Conservation (phyloP, 2,888 invertebrate genomes). For the Spilarctia lutea region DNA sequence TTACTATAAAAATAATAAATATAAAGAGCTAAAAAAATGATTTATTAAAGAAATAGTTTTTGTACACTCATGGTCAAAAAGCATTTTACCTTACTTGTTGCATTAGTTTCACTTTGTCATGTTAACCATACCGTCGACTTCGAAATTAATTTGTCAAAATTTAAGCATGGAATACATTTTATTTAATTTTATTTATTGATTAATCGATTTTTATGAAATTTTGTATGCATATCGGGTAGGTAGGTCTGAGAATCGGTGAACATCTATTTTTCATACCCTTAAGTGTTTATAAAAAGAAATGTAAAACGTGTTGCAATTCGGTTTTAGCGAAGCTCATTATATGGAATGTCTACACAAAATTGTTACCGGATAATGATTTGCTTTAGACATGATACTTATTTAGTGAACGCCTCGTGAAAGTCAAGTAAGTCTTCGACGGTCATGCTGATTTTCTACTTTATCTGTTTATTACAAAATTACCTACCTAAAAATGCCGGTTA, state of each 20-base stretch:
- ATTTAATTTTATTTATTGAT: no score
- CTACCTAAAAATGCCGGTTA: not conserved
- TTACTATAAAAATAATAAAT: no score
- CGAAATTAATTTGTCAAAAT: not conserved
- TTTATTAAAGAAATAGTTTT: not conserved
- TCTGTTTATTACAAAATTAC: slow-evolving; percentile 21
- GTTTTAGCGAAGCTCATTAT: not conserved
- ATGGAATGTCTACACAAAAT: slow-evolving; percentile 46
- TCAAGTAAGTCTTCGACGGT: slow-evolving; percentile 46
- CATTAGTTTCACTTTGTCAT: not conserved
- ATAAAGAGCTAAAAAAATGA: not conserved
- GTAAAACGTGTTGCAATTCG: not conserved
- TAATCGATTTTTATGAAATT: no score
- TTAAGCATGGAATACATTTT: not conserved
- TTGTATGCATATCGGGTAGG: no score
- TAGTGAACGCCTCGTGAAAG: slow-evolving; percentile 73
- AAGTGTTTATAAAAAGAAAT: not conserved
- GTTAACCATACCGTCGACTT: not conserved
- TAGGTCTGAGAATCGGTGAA: no score
- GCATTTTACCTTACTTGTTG: not conserved
- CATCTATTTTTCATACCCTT: no score
- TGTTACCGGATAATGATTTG: slow-evolving; percentile 49
- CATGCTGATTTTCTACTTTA: slow-evolving; percentile 43
- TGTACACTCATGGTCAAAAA: not conserved
- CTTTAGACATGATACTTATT: slow-evolving; percentile 49